Evolutionary conservation across 2,113 vertebrate genomes (phyloP).

Genomic region (Nymphicus hollandicus): DNA sequence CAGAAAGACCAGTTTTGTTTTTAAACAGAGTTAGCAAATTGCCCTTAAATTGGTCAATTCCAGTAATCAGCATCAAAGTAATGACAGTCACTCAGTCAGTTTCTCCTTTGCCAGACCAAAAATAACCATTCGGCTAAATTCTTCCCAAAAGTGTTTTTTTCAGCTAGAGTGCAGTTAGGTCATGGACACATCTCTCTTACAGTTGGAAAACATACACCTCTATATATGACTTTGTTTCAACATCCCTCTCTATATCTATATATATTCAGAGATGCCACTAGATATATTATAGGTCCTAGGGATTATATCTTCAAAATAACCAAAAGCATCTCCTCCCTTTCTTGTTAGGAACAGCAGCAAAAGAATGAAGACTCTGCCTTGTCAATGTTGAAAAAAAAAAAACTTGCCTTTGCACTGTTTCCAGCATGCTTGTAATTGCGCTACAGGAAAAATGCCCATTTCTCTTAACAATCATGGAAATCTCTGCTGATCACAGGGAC

Average conservation of each 20-base stretch:
- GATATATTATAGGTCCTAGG: neutral
- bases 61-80: slow-evolving; percentile 29
- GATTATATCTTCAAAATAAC: neutral
- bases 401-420: neutral
- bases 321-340: neutral
- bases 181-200: neutral
- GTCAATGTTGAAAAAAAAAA: too few relatives aligned
- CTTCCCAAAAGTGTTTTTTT: slow-evolving; percentile 38
- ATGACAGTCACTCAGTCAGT: neutral
- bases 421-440: neutral
- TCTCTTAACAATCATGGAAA: neutral
- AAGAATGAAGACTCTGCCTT: neutral
- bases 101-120: slow-evolving; percentile 55
- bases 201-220: neutral
- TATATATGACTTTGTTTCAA: neutral
- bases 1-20: slow-evolving; percentile 24
- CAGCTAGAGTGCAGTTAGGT: neutral
- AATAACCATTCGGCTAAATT: slow-evolving; percentile 39
- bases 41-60: slow-evolving; percentile 27
- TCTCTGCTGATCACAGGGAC: neutral
- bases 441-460: neutral
- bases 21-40: slow-evolving; percentile 52
- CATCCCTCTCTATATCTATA: neutral
- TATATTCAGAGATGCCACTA: neutral
- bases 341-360: neutral